Evolutionary conservation across 2,888 invertebrate species (phyloP).

Genomic region (Pardosa pseudoannulata): DNA sequence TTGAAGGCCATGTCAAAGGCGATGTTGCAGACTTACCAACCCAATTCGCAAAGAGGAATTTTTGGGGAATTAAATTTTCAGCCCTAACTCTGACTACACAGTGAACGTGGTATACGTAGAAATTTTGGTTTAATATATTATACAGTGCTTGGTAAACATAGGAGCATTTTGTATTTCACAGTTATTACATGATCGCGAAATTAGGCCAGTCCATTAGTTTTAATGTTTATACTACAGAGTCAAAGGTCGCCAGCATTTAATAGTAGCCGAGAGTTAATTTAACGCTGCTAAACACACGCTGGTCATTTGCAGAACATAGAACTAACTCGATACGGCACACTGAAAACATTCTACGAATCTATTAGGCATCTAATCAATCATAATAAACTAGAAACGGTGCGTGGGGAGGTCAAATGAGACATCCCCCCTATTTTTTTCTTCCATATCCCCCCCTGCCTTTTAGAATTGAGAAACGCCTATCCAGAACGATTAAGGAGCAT

Average conservation of each 20-base stretch:
- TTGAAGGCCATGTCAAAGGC: too few relatives aligned
- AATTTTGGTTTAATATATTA: too few relatives aligned
- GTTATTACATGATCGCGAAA: too few relatives aligned
- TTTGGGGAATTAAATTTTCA: too few relatives aligned
- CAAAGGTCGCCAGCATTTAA: not conserved
- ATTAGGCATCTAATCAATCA: constrained; percentile 5
- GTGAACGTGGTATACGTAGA: too few relatives aligned
- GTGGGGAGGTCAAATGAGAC: not conserved
- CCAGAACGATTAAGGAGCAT: not conserved
- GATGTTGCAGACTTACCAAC: too few relatives aligned
- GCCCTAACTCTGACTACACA: too few relatives aligned
- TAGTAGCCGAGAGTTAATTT: constrained; percentile 3
- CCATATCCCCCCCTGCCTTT: not conserved
- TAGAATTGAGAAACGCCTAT: not conserved
- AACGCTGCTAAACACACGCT: not conserved
- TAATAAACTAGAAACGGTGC: constrained; percentile 15
- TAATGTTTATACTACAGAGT: not conserved
- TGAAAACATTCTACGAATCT: not conserved
- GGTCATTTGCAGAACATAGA: not conserved
- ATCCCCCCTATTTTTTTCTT: not conserved
- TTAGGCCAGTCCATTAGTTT: too few relatives aligned
- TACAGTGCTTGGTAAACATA: too few relatives aligned
- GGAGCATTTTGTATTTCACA: too few relatives aligned
- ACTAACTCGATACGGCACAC: not conserved
- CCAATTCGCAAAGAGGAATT: too few relatives aligned